A percentile compares a stretch with the other conserved stretches of the same genome.
phyloP scores from a whole-genome alignment of 2,888 invertebrate species.

The Aphidoletes aphidimyza region DNA sequence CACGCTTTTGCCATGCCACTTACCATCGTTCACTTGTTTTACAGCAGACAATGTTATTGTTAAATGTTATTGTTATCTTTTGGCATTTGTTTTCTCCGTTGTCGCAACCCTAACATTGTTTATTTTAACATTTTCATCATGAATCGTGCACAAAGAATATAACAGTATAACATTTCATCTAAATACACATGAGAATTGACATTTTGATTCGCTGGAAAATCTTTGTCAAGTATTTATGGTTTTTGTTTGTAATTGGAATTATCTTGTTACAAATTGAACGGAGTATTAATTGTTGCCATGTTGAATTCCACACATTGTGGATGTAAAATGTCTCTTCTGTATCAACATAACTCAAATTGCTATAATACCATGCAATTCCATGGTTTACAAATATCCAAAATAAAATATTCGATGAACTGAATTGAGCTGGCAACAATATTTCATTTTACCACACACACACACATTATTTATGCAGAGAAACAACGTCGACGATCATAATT shows the following conservation, averaged over 20 bases:
- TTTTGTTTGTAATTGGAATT: slow-evolving; percentile 23
- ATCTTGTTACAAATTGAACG: not conserved
- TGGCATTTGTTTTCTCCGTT: not conserved
- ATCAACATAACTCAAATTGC: no score
- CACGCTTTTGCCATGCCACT: not conserved
- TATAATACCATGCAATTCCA: no score
- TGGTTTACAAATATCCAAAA: no score
- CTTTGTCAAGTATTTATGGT: not conserved
- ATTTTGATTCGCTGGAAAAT: not conserved
- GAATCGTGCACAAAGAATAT: not conserved
- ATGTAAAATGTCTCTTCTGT: not conserved
- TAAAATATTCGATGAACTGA: no score
- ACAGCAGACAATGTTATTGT: not conserved
- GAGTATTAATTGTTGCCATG: not conserved
- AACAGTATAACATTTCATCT: not conserved
- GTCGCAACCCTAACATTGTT: not conserved
- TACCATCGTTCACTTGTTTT: not conserved
- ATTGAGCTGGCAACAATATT: no score
- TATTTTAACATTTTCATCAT: not conserved
- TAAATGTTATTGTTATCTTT: slow-evolving; percentile 31
- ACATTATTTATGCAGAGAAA: no score
- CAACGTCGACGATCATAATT: no score
- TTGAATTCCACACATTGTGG: not conserved
- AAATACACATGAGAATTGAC: slow-evolving; percentile 18
- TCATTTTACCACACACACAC: no score